Percentiles rank a stretch among this genome's conserved stretches.
Evolutionary conservation across 2,797 vertebrate species (phyloP).

Genomic region (Gadopsis marmoratus): DNA sequence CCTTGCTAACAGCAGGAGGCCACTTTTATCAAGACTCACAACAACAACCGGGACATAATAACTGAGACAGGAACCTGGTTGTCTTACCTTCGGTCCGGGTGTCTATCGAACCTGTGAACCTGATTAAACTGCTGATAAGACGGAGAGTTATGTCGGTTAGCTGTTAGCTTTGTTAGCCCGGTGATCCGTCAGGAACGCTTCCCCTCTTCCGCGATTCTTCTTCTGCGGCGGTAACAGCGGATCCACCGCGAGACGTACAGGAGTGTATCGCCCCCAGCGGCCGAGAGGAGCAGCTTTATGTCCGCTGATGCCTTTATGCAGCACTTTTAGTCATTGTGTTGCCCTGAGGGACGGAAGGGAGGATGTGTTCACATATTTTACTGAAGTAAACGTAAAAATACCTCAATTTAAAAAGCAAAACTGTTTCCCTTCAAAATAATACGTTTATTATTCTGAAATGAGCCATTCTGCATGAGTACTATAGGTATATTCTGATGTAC

Average conservation of each 20-base stretch:
- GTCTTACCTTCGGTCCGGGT: constrained; percentile 54
- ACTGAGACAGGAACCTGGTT: rapidly evolving
- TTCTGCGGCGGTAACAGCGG: constrained; percentile 18
- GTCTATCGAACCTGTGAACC: constrained; percentile 21
- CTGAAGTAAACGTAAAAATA: too few species aligned
- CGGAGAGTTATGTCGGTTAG: constrained; percentile 31
- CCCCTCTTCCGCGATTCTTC: constrained; percentile 64
- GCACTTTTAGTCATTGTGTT: too few species aligned
- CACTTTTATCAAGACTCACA: neutral
- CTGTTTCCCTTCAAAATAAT: too few species aligned
- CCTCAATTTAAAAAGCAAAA: too few species aligned
- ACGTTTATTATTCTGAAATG: too few species aligned
- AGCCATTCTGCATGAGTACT: too few species aligned
- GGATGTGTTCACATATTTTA: neutral
- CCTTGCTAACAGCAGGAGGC: constrained; percentile 56
- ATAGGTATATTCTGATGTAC: too few species aligned
- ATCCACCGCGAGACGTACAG: constrained; percentile 32
- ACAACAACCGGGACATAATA: neutral
- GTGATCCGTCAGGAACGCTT: constrained; percentile 58
- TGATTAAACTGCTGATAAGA: neutral
- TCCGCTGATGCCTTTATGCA: too few species aligned
- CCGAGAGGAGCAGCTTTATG: neutral
- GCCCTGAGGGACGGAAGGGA: too few species aligned
- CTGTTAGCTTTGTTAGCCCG: constrained; percentile 38
- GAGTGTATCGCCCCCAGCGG: constrained; percentile 30